phyloP scores from a whole-genome alignment of 1,140 invertebrate genomes.

The Gonatopus flavifemur region DNA sequence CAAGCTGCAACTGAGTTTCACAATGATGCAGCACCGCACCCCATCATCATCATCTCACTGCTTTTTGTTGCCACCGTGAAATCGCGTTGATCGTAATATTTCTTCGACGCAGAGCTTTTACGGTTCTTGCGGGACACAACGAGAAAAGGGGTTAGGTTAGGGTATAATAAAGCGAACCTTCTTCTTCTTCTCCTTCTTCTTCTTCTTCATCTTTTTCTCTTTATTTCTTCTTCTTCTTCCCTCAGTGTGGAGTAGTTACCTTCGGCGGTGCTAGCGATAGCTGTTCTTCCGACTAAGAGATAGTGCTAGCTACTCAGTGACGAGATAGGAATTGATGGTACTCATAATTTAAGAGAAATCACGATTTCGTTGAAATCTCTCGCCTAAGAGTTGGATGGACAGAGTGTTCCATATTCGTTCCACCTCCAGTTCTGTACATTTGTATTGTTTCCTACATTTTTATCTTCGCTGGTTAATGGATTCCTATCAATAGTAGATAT shows the following conservation, averaged over 20 bases:
- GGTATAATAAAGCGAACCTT: constrained; percentile 28
- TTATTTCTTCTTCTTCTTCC: constrained; percentile 10
- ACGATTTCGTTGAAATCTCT: constrained; percentile 22
- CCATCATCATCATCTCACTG: no score
- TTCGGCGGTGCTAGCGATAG: constrained; percentile 14
- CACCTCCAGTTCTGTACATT: no score
- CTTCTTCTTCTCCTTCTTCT: constrained; percentile 5
- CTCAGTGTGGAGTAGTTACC: no score
- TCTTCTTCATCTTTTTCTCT: constrained; percentile 14
- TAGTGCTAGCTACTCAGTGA: constrained; percentile 7
- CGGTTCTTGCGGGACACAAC: constrained; percentile 32
- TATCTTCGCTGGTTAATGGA: no score
- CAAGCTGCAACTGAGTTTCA: no score
- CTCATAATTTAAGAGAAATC: constrained; percentile 40
- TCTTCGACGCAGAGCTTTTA: constrained; percentile 26
- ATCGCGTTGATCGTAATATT: constrained; percentile 31
- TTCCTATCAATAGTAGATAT: no score
- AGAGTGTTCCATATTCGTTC: no score
- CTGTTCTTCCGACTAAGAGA: constrained; percentile 4
- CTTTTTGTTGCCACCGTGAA: constrained; percentile 17
- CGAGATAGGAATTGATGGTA: constrained; percentile 42
- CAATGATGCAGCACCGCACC: no score
- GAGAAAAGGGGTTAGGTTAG: constrained; percentile 19
- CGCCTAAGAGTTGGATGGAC: no score
- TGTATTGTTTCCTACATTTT: no score